phyloP scores from a whole-genome alignment of 2,113 vertebrate genomes.

The Lipotes vexillifer region DNA sequence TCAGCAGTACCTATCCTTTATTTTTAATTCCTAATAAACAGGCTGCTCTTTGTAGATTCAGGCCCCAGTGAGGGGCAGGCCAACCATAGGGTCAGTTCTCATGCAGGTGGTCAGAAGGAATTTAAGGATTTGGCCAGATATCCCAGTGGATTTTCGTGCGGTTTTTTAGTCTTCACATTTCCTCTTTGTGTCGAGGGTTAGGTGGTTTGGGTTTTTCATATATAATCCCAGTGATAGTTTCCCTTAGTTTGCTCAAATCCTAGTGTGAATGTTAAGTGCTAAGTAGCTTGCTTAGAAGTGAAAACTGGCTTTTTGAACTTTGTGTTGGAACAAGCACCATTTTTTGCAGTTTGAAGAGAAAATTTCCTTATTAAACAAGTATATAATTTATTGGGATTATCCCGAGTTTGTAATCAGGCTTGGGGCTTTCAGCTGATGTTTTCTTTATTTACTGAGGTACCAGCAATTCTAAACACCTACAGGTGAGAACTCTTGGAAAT shows the following conservation, averaged over 20 bases:
- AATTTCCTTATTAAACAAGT: neutral
- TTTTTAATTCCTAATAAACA: neutral
- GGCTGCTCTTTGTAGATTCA: neutral
- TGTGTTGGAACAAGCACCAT: neutral
- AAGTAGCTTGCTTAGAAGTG: neutral
- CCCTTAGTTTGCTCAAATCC: neutral
- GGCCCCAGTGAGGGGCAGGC: neutral
- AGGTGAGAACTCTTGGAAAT: neutral
- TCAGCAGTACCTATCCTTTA: neutral
- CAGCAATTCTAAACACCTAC: neutral
- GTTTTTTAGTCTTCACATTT: conserved; percentile 15
- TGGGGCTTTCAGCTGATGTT: neutral
- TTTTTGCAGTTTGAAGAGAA: neutral
- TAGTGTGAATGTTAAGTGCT: neutral
- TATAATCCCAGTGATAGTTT: neutral
- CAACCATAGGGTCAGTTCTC: neutral
- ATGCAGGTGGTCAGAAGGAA: neutral
- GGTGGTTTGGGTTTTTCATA: neutral
- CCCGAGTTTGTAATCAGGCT: neutral
- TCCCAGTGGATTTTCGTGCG: neutral
- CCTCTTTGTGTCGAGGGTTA: neutral
- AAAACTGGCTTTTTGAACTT: neutral
- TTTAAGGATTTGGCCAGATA: neutral
- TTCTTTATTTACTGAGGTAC: neutral
- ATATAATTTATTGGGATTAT: neutral